Evolutionary conservation across 2,797 vertebrate species (phyloP), one percentile per base, ranked within the genome.

Genomic region (Myripristis murdjan): DNA sequence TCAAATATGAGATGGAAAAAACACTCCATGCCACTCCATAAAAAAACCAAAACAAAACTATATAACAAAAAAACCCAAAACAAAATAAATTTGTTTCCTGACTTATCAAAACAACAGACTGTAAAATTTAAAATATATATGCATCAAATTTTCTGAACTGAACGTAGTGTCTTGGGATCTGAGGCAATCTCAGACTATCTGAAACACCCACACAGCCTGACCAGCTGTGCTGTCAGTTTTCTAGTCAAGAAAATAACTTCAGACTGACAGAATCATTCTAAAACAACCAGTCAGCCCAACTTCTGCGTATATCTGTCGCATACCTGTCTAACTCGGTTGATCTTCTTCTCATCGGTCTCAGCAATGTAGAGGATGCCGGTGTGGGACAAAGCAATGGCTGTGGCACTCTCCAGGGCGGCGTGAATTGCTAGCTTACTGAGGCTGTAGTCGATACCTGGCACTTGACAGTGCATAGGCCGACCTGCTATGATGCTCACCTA

Each of bases 331-430:
- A 99, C 96, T 18, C 97, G 95, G 92, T 99, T 98, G 79, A 99
- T 99, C 93, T 99, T 99, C 87, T 99, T 99, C 95, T 99, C 98
- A 5, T 99, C 98, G 0, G 98, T 99, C 93, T 99, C 98, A 0
- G 97, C 95, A 87, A 99, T 99, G 90, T 98, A 99, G 73, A 99
- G 97, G 86, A 97, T 92, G 64, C 98, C 98, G 0, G 95, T 96
- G 92, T 99, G 96, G 56, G 98, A 99, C 82, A 99, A 94, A 73
- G 96, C 97, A 35, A 99, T 97, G 91, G 98, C 97, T 1, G 97
- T 99, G 92, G 98, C 98, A 22, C 98, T 98, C 91, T 99, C 98
- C 85, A 99, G 92, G 43, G 92, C 92, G 0, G 97, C 97, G 73
- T 99, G 98, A 84, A 99, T 99, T 70, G 98, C 98, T 83, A 99